Percentiles rank a stretch among this genome's conserved stretches.
These are phyloP conservation scores for Balearica regulorum DNA, from an alignment of 2,797 vertebrate genomes.

Conservation along the genomic window DNA sequence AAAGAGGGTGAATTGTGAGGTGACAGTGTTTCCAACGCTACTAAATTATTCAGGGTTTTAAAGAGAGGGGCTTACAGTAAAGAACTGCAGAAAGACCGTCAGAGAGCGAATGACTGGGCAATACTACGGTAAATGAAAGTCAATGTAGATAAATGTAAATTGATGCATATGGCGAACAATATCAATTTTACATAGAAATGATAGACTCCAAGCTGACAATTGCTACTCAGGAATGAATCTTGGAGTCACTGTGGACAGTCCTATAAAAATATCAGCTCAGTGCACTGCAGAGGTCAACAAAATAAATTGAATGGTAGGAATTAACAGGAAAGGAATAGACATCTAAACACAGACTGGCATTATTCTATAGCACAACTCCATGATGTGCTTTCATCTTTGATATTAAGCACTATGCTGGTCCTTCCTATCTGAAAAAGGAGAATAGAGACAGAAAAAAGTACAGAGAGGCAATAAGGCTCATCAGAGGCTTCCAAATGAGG, in stretches of 20 bases:
- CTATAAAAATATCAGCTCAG: background rate
- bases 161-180: background rate
- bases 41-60: background rate
- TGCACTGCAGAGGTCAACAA: background rate
- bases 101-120: background rate
- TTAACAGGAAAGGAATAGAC: background rate
- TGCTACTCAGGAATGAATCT: background rate
- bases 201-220: background rate
- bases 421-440: background rate
- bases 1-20: background rate
- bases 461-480: background rate
- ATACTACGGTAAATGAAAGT: background rate
- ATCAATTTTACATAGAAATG: background rate
- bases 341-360: background rate
- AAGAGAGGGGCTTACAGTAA: background rate
- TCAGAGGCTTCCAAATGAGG: background rate
- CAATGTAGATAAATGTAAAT: background rate
- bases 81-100: background rate
- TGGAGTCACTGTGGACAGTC: background rate
- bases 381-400: background rate
- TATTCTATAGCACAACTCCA: background rate
- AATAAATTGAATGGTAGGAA: background rate
- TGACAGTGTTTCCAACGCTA: background rate
- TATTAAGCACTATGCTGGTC: background rate
- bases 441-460: background rate